Base-by-base conservation (phyloP, 2,888 invertebrate species). In the Acleris literana region DNA sequence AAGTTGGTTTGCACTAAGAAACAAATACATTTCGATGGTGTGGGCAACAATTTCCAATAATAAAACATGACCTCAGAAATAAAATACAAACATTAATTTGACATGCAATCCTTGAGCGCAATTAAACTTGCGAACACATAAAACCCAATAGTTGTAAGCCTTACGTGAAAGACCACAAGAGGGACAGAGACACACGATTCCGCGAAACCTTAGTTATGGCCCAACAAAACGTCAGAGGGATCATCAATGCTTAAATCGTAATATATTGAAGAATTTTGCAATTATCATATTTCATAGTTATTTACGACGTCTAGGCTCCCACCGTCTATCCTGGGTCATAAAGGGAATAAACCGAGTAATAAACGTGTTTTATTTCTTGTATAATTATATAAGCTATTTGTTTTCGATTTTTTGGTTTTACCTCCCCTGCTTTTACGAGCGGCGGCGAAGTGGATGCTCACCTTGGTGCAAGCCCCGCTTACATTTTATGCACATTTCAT, bases 181-280 rank as follows among this genome's bases (percentile, higher is more conserved):
- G 60, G 58, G 59, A 63, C 62, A 64, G 69, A 71, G 70, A 71
- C 39, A 57, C 52, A 58, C 44, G 48, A 82, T 92, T 91, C 91
- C 83, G 70, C 84, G 91, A 92, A 92, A 62, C 64, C 76, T 76
- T 73, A 86, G 88, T 92, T 92, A 92, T 87, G 82, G 85, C 82
- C 87, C 84, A 80, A 91, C 92, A 91, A 91, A 91, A 89, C 90
- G 89, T 88, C 92, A 85, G 82, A 75, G 81, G 88, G 86, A 90
- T 91, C 92, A 88, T 92, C 91, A 91, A 91, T 91, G 90, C 86
- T 90, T 85, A 89, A 91, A 91, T 90, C 88, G 90, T 90, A 90
- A 92, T 92, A 91, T 92, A 92, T 91, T 90, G 87, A 87, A 92
- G 92, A 92, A 91, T 92, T 92, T 91, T 80, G 91, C 91, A 92